phyloP scores from a whole-genome alignment of 2,797 vertebrate genomes.

The Synanceia verrucosa region DNA sequence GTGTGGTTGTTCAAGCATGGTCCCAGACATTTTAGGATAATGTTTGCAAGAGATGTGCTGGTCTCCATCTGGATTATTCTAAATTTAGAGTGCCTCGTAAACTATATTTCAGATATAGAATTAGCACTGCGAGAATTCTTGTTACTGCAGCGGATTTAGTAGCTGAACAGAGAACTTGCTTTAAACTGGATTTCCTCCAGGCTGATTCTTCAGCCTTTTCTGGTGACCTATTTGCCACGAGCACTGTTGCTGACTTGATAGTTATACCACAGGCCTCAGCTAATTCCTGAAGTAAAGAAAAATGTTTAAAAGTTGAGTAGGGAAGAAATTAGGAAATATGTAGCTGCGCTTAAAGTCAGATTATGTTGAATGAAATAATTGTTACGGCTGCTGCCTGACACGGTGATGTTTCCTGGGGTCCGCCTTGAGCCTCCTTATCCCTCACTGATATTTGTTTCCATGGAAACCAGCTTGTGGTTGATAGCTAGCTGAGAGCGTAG shows the following conservation, averaged over 20 bases:
- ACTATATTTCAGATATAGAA: constrained; percentile 34
- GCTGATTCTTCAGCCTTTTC: constrained; percentile 38
- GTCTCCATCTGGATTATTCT: constrained; percentile 2
- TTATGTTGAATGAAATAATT: constrained; percentile 51
- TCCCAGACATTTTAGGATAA: not conserved
- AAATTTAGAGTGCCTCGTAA: constrained; percentile 13
- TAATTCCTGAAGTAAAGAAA: constrained; percentile 35
- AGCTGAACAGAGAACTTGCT: constrained; percentile 49
- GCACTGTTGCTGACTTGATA: constrained; percentile 43
- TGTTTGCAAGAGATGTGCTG: constrained; percentile 1
- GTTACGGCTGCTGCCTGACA: constrained; percentile 35
- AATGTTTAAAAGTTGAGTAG: constrained; percentile 37
- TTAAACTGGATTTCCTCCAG: constrained; percentile 64
- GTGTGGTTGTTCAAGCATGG: not conserved
- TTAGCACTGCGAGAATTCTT: constrained; percentile 15
- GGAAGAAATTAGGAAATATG: constrained; percentile 26
- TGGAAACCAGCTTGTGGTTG: constrained; percentile 39
- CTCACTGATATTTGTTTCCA: constrained; percentile 37
- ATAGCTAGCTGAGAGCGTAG: constrained; percentile 26
- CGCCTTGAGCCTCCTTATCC: constrained; percentile 34
- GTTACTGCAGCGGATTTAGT: constrained; percentile 36
- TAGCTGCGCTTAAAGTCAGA: constrained; percentile 42
- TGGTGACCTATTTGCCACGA: constrained; percentile 68
- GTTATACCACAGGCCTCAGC: constrained; percentile 9
- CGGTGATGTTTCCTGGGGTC: constrained; percentile 19